Conservation (phyloP, 2,797 vertebrate genomes). For the Anas acuta region DNA sequence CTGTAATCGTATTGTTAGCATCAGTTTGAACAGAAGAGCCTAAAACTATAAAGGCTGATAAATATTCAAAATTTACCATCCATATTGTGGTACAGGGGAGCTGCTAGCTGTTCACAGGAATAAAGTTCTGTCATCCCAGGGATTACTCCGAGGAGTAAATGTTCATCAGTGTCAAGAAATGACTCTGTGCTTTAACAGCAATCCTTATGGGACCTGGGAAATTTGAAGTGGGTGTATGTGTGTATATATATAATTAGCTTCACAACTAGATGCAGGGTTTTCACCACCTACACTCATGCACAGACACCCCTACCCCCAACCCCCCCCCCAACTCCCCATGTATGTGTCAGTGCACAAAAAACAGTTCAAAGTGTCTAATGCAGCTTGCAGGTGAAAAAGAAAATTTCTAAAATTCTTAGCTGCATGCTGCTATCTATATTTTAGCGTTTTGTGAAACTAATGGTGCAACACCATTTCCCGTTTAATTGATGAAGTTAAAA, state of each 20-base stretch:
- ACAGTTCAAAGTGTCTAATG: background rate
- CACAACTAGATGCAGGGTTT: slow-evolving; percentile 25
- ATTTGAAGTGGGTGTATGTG: slow-evolving; percentile 40
- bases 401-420: slow-evolving; percentile 48
- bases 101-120: slow-evolving; percentile 32
- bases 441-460: slow-evolving; percentile 74
- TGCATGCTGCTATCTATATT: slow-evolving; percentile 52
- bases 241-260: slow-evolving; percentile 32
- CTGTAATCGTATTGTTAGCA: slow-evolving; percentile 78
- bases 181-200: background rate
- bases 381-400: slow-evolving; percentile 35
- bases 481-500: slow-evolving; percentile 82
- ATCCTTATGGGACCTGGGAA: slow-evolving; percentile 5
- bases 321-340: background rate
- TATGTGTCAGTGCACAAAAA: background rate
- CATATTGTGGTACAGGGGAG: background rate
- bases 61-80: slow-evolving; percentile 46
- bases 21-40: slow-evolving; percentile 41
- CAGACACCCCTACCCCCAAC: background rate
- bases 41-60: slow-evolving; percentile 32
- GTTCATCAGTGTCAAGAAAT: slow-evolving; percentile 29
- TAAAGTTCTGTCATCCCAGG: slow-evolving; percentile 43
- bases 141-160: slow-evolving; percentile 45
- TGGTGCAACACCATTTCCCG: slow-evolving; percentile 71
- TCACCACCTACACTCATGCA: slow-evolving; percentile 11